Base-by-base conservation (phyloP, 2,113 vertebrate species). In the Chaetura pelagica region DNA sequence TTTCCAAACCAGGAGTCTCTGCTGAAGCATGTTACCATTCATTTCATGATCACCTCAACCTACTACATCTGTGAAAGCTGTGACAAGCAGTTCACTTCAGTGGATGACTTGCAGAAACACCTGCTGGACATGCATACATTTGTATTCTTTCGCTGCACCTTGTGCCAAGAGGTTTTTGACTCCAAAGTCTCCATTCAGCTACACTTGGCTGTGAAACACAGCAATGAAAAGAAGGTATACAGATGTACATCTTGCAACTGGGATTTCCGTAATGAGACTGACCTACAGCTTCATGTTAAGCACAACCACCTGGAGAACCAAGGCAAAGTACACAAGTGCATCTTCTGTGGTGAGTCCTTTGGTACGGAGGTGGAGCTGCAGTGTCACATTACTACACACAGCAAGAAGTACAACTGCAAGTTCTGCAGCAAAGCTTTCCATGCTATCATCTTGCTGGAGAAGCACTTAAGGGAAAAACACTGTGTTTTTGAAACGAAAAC, bases 401-500 rank as follows among this genome's bases (percentile, higher is more conserved):
- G 99, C 97, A 99, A 99, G 97, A 99, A 99, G 96, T 99, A 99
- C 95, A 99, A 99, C 97, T 99, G 99, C 97, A 99, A 99, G 90
- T 99, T 99, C 98, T 99, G 99, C 97, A 99, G 99, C 96, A 99
- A 99, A 93, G 99, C 99, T 92, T 99, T 99, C 97, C 99, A 99
- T 14, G 99, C 99, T 54, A 99, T 99, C 55, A 99, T 99, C 84
- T 97, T 99, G 94, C 97, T 99, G 93, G 99, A 99, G 97, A 99
- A 99, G 62, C 99, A 99, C 97, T 95, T 99, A 94, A 97, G 99
- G 68, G 99, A 99, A 92, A 99, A 99, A 87, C 99, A 99, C 59
- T 99, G 99, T 38, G 98, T 99, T 71, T 99, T 99, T 91, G 99
- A 99, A 94, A 98, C 98, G 4, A 99, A 99, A 97, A 92, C 98